phyloP scores from a whole-genome alignment of 30 jellyfish, hydroid and myxozoan species.

The Mastigias papua region DNA sequence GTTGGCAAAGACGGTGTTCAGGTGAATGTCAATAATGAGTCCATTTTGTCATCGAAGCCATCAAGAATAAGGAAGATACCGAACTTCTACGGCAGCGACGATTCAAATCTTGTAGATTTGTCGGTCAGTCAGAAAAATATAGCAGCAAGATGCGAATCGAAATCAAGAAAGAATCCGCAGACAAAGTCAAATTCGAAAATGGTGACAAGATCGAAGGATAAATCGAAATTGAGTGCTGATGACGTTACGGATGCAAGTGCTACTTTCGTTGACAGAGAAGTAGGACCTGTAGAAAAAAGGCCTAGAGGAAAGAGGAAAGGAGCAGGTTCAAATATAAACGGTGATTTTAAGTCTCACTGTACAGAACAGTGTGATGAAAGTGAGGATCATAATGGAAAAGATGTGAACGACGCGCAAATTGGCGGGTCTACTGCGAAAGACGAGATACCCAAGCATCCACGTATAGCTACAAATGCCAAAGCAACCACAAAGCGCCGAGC shows the following conservation, averaged over 20 bases:
- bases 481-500: not conserved
- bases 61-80: not conserved
- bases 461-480: too few relatives aligned
- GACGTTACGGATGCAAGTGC: not conserved
- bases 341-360: not conserved
- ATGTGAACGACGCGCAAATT: not conserved
- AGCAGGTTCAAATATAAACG: not conserved
- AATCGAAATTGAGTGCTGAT: not conserved
- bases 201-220: not conserved
- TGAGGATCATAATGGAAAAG: not conserved
- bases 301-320: not conserved
- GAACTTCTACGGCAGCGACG: not conserved
- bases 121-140: not conserved
- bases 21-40: not conserved
- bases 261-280: not conserved
- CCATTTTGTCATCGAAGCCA: not conserved
- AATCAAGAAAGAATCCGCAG: not conserved
- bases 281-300: not conserved
- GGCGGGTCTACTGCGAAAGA: not conserved
- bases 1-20: not conserved
- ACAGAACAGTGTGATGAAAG: not conserved
- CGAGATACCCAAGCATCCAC: not conserved
- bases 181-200: not conserved
- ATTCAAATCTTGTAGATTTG: not conserved
- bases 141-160: not conserved